These are phyloP conservation scores for Zhuqinia jingwanae DNA, from an alignment of 2,888 invertebrate species.

Conservation along the genomic window DNA sequence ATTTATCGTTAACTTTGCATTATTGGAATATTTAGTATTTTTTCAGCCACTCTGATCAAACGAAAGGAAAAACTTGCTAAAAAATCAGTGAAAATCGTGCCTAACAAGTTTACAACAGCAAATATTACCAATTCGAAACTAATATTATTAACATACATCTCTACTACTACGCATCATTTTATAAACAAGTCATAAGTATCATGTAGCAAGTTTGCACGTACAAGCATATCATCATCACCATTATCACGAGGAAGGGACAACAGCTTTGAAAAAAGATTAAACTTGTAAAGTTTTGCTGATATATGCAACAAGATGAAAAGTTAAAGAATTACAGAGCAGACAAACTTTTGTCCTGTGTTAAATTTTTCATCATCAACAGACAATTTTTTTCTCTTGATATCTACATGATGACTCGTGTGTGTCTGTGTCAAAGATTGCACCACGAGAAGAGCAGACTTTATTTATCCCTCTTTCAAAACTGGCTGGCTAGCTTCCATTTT, in stretches of 20 bases:
- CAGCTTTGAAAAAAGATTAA: neutral
- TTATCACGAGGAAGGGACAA: neutral
- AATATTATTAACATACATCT: neutral
- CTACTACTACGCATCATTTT: neutral
- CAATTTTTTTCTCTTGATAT: neutral
- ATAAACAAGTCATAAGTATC: neutral
- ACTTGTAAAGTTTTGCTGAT: neutral
- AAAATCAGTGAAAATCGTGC: conserved; percentile 21
- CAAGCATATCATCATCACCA: conserved; percentile 4
- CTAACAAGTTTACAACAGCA: conserved; percentile 33
- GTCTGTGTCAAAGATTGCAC: neutral
- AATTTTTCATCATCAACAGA: conserved; percentile 30
- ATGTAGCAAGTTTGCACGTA: neutral
- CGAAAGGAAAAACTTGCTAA: conserved; percentile 40
- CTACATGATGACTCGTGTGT: conserved; percentile 10
- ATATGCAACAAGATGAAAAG: neutral
- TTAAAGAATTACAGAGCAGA: conserved; percentile 18
- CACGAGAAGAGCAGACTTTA: neutral
- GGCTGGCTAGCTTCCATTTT: neutral
- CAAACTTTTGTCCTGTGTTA: conserved; percentile 43
- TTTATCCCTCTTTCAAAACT: neutral
- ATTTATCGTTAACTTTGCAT: neutral
- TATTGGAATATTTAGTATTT: conserved; percentile 27
- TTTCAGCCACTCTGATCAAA: neutral
- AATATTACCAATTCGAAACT: neutral